Base-by-base conservation (phyloP, 2,797 vertebrate genomes). In the Sebastiscus albofasciatus region DNA sequence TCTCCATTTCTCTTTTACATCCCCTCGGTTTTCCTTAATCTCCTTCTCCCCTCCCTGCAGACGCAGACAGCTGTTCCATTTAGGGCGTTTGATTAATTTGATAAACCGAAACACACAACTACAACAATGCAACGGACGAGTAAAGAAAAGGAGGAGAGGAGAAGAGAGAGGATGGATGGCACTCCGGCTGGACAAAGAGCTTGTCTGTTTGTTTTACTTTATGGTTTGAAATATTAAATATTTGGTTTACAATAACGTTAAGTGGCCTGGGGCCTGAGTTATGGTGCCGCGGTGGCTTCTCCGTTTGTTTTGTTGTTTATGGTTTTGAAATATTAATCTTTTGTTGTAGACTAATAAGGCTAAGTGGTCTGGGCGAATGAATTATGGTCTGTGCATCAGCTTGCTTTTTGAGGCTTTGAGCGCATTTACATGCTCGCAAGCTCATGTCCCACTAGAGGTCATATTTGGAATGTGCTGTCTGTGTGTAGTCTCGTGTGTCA, bases 221-320 rank as follows among this genome's bases (percentile, higher is more conserved):
- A 92, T 56, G 74, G 74, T 77, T 88, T 90, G 79, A 93, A 93
- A 93, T 94, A 92, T 93, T 83, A 89, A 88, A 90, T 93, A 92
- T 94, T 94, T 93, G 92, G 90, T 93, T 92, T 94, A 93, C 92
- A 94, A 93, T 94, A 94, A 93, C 74, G 68, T 88, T 93, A 93
- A 94, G 92, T 93, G 92, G 92, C 82, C 79, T 14, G 49, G 42
- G 42, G 69, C 59, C 77, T 93, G 92, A 94, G 88, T 93, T 94
- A 94, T 89, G 84, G 84, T 79, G 87, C 84, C 10, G 46, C 13
- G 12, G 80, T 84, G 84, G 88, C 88, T 87, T 87, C 79, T 86
- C 75, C 89, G 83, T 93, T 93, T 93, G 90, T 93, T 94, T 91
- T 90, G 80, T 84, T 93, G 86, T 93, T 92, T 90, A 94, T 89